Base-by-base conservation (phyloP, 2,113 vertebrate species). In the Sporophila hypoxantha region DNA sequence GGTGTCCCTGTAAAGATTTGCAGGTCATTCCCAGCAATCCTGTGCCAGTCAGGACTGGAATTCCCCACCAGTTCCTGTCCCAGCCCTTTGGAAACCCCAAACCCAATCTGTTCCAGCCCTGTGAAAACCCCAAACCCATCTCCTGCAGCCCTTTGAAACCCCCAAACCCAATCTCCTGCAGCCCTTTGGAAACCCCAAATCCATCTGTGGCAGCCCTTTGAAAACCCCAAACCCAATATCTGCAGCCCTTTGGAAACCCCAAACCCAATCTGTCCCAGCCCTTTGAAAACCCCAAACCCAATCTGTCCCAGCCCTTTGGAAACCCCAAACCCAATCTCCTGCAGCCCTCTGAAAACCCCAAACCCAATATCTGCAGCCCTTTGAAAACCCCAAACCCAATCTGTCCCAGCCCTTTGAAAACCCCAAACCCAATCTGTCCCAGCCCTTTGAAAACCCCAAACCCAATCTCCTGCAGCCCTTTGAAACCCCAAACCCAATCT, bases 111-210 rank as follows among this genome's bases (percentile, higher is more conserved):
- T 69, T 85, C 98, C 96, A 41, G 15, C 41, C 41, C 41, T 41
- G 16, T 41, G 6, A 15, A 37, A 99, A 98, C 94, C 95, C 98
- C 92, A 99, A 99, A 95, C 98, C 41, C 7, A 42, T 42, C 41
- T 42, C 41, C 36, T 42, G 7, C 41, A 41, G 41, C 41, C 16
- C 41, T 22, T 5, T 25, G 13, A 2, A 85, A 57, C 59, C 88
- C 25, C 78, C 85, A 59, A 3, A 6, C 9, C 36, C 10, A n/a
- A 39, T 36, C 36, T 36, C 36, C 36, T 36, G 36, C 36, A 36
- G 36, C 36, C 36, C 36, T 36, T 36, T 36, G 36, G 5, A 39
- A 39, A 39, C 19, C 44, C 44, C 44, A 44, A 21, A 36, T 36
- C 36, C 8, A 41, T 44, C 42, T 44, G 3, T 70, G 8, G 25